Percentiles rank a stretch among this genome's conserved stretches.
Evolutionary conservation across 2,113 vertebrate species (phyloP).

Genomic region (Dipodomys ordii): DNA sequence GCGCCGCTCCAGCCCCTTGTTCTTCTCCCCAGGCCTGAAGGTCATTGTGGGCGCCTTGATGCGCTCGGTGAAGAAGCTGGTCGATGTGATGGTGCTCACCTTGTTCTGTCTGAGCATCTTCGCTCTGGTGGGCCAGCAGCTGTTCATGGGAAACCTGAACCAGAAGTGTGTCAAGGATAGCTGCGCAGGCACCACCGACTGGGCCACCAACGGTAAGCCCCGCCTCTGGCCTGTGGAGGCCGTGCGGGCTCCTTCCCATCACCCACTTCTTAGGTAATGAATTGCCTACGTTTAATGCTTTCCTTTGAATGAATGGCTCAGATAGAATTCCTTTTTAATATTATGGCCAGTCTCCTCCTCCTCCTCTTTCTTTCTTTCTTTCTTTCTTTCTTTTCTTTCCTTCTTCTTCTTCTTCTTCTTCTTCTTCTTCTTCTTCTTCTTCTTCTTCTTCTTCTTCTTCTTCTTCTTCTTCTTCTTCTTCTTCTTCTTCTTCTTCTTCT

Average conservation of each 20-base stretch:
- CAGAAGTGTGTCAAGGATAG: conserved; percentile 50
- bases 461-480: too few species aligned
- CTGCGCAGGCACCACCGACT: fast-evolving
- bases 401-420: too few species aligned
- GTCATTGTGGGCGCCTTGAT: conserved; percentile 80
- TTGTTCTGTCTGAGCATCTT: conserved; percentile 82
- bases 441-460: too few species aligned
- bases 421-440: too few species aligned
- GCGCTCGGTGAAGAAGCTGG: conserved; percentile 79
- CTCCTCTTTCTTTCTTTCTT: too few species aligned
- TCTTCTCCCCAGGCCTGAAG: conserved; percentile 74
- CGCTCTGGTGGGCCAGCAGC: conserved; percentile 77
- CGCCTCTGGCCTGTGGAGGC: background rate
- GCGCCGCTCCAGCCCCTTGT: background rate
- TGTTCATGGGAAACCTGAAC: conserved; percentile 74
- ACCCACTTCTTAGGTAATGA: background rate
- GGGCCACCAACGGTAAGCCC: background rate
- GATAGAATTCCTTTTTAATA: too few species aligned
- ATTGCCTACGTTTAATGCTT: too few species aligned
- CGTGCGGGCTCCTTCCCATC: background rate
- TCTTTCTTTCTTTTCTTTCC: too few species aligned
- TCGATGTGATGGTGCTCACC: conserved; percentile 77
- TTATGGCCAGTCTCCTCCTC: too few species aligned
- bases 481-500: too few species aligned
- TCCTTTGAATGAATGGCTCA: too few species aligned